Percentiles rank a stretch among this genome's conserved stretches.
Conservation (phyloP, 2,797 vertebrate species). For the Sebastes taczanowskii region DNA sequence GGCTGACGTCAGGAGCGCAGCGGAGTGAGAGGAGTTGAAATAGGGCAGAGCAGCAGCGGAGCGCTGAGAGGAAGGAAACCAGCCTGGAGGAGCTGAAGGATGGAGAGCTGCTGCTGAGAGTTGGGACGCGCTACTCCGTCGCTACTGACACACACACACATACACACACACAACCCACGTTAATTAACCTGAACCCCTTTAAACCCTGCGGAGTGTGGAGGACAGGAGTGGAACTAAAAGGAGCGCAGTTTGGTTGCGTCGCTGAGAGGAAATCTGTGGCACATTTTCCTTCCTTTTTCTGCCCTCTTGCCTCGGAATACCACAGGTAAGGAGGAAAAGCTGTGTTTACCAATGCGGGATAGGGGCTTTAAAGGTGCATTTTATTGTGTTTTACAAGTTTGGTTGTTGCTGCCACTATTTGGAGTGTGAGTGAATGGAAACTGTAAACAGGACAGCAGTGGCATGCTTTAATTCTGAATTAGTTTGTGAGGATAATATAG, state of each 20-base stretch:
- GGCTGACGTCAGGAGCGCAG: slow-evolving; percentile 91
- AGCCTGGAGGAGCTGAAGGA: slow-evolving; percentile 72
- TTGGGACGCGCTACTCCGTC: slow-evolving; percentile 52
- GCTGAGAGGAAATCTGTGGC: slow-evolving; percentile 56
- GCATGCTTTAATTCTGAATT: slow-evolving; percentile 42
- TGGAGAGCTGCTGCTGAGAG: slow-evolving; percentile 70
- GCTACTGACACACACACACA: slow-evolving; percentile 6
- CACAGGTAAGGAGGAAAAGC: slow-evolving; percentile 73
- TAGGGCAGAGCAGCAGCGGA: slow-evolving; percentile 84
- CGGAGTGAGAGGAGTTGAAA: slow-evolving; percentile 86
- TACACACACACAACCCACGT: slow-evolving; percentile 10
- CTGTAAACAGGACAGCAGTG: slow-evolving; percentile 5
- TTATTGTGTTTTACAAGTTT: slow-evolving; percentile 43
- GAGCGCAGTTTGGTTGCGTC: slow-evolving; percentile 61
- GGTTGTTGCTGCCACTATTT: slow-evolving; percentile 18
- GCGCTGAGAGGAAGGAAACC: slow-evolving; percentile 70
- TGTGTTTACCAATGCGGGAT: not conserved
- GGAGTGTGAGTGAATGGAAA: slow-evolving; percentile 14
- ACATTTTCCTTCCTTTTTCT: slow-evolving; percentile 33
- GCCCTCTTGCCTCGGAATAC: slow-evolving; percentile 60
- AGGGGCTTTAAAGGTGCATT: not conserved
- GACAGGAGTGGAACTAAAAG: slow-evolving; percentile 64
- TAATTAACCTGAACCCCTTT: slow-evolving; percentile 29
- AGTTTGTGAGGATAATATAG: slow-evolving; percentile 46
- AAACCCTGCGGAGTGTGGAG: slow-evolving; percentile 10